Percentiles rank a stretch among this genome's conserved stretches.
phyloP scores from a whole-genome alignment of 2,888 invertebrate species.

The Dexiosoma caninum region DNA sequence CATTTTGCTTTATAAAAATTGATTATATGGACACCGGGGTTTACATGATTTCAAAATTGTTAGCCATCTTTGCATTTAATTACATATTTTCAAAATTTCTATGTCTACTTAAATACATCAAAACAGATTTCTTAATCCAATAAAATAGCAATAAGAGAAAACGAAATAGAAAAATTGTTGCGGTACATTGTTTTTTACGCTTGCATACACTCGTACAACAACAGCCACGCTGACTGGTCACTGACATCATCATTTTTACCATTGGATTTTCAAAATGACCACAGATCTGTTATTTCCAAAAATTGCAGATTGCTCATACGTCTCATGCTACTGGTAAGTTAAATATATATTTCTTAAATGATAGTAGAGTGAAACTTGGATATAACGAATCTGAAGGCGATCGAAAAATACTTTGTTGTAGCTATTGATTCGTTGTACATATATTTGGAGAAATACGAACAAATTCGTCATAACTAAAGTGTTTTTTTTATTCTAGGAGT shows the following conservation, averaged over 20 bases:
- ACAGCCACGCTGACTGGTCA: conserved; percentile 42
- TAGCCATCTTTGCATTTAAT: neutral
- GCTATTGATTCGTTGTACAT: too few relatives aligned
- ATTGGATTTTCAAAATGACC: conserved; percentile 70
- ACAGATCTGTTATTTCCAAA: conserved; percentile 82
- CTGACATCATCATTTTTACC: conserved; percentile 60
- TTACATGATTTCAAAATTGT: neutral
- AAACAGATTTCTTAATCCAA: conserved; percentile 4
- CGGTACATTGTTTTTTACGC: neutral
- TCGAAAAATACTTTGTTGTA: too few relatives aligned
- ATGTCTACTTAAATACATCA: neutral
- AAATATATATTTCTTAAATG: too few relatives aligned
- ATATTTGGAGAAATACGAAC: too few relatives aligned
- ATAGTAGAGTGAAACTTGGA: too few relatives aligned
- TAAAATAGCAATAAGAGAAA: neutral
- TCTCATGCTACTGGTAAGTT: conserved; percentile 90
- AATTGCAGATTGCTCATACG: conserved; percentile 88
- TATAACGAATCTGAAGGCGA: too few relatives aligned
- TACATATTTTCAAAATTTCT: neutral
- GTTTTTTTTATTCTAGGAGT: too few relatives aligned
- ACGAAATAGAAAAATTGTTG: conserved; percentile 38
- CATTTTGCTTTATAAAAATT: neutral
- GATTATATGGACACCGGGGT: neutral
- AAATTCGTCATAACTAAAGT: too few relatives aligned
- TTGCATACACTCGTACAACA: conserved; percentile 8